These are phyloP conservation scores for Antennarius maculatus DNA, from an alignment of 2,797 vertebrate species.

Conservation along the genomic window DNA sequence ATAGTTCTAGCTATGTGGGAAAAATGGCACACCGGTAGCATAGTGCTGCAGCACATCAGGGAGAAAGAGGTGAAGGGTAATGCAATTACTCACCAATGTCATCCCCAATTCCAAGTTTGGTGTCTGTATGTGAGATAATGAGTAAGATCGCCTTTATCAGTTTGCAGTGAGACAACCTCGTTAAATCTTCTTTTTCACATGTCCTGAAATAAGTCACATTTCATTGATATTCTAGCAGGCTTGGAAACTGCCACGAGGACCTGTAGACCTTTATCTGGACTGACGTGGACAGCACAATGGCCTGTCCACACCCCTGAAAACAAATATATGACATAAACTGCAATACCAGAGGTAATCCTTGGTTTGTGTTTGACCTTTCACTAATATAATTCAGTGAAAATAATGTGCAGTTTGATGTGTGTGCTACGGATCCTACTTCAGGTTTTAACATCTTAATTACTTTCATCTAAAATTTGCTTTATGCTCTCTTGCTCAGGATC, in stretches of 20 bases:
- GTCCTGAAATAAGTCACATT: slow-evolving; percentile 52
- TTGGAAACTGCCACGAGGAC: slow-evolving; percentile 52
- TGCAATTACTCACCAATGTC: slow-evolving; percentile 70
- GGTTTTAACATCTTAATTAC: slow-evolving; percentile 12
- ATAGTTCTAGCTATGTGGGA: slow-evolving; percentile 1
- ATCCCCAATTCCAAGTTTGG: slow-evolving; percentile 48
- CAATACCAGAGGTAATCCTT: slow-evolving; percentile 10
- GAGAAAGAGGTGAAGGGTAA: slow-evolving; percentile 56
- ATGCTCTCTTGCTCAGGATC: slow-evolving; percentile 24
- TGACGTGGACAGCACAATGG: slow-evolving; percentile 42
- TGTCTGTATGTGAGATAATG: slow-evolving; percentile 70
- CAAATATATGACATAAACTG: slow-evolving; percentile 26
- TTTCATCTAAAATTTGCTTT: slow-evolving; percentile 34
- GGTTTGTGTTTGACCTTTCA: slow-evolving; percentile 23
- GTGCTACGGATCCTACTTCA: slow-evolving; percentile 1
- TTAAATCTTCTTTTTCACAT: slow-evolving; percentile 51
- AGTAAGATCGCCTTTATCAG: slow-evolving; percentile 55
- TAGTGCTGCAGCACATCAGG: slow-evolving; percentile 29
- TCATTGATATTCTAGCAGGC: slow-evolving; percentile 64
- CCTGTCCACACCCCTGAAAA: slow-evolving; percentile 38
- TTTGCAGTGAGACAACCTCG: slow-evolving; percentile 68
- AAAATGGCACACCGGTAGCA: slow-evolving; percentile 13
- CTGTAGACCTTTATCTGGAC: slow-evolving; percentile 63
- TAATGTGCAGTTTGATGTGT: not conserved
- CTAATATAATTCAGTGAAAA: not conserved